These are phyloP conservation scores for Teinopalpus imperialis DNA, from an alignment of 2,888 invertebrate genomes.

Conservation along the genomic window DNA sequence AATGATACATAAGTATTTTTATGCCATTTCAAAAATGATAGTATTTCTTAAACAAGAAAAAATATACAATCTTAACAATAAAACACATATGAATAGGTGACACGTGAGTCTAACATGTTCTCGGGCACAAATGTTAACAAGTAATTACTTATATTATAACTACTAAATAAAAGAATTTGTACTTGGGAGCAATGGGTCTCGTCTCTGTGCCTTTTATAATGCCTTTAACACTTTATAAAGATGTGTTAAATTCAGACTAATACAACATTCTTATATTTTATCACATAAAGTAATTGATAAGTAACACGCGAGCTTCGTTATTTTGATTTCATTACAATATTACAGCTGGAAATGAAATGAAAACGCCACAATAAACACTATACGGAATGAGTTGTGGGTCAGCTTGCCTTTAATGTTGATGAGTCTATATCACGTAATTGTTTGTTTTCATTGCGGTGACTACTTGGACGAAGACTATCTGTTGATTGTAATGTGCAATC, in stretches of 20 bases:
- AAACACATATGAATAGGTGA: too few species aligned
- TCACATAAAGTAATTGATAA: constrained; percentile 46
- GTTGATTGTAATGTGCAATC: constrained; percentile 26
- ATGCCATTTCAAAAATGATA: too few species aligned
- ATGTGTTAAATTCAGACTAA: neutral
- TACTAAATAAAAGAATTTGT: too few species aligned
- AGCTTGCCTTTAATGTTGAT: constrained; percentile 40
- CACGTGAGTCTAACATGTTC: too few species aligned
- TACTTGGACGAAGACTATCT: constrained; percentile 25
- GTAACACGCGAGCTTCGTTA: constrained; percentile 65
- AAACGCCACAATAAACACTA: constrained; percentile 57
- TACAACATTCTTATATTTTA: constrained; percentile 18
- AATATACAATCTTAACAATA: too few species aligned
- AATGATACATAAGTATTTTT: too few species aligned
- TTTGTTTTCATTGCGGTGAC: constrained; percentile 42
- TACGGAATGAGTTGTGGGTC: constrained; percentile 51
- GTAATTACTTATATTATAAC: too few species aligned
- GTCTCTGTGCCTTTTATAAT: too few species aligned
- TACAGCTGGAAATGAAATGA: constrained; percentile 55
- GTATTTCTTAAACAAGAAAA: too few species aligned
- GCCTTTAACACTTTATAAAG: too few species aligned
- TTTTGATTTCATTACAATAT: constrained; percentile 69
- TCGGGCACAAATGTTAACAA: too few species aligned
- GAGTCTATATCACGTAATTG: constrained; percentile 48
- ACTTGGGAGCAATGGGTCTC: too few species aligned